Conservation (phyloP, 2,888 invertebrate species). For the Cantharis nigra region DNA sequence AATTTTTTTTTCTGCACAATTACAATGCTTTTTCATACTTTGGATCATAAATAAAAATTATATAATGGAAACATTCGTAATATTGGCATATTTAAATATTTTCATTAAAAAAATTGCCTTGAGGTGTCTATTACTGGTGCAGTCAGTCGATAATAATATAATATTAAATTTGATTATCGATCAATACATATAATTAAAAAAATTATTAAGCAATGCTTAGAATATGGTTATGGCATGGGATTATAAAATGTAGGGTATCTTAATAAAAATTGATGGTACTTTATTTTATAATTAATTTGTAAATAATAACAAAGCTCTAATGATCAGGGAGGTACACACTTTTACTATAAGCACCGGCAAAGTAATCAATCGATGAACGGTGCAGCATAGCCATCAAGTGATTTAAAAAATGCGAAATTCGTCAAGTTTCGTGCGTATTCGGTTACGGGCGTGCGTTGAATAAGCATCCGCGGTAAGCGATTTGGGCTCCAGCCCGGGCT, state of each 20-base stretch:
- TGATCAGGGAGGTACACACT: neutral
- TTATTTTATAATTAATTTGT: neutral
- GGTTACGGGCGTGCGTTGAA: conserved; percentile 40
- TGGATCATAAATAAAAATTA: too few species aligned
- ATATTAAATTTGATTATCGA: too few species aligned
- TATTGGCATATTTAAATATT: too few species aligned
- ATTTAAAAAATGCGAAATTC: conserved; percentile 30
- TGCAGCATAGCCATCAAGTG: conserved; percentile 29
- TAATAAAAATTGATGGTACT: neutral
- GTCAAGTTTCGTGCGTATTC: conserved; percentile 36
- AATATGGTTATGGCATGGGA: neutral
- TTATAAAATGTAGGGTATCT: neutral
- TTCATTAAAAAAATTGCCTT: too few species aligned
- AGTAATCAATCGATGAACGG: conserved; percentile 27
- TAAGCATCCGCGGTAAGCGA: conserved; percentile 37
- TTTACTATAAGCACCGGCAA: neutral
- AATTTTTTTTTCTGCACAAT: too few species aligned
- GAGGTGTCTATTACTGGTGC: too few species aligned
- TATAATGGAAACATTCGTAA: too few species aligned
- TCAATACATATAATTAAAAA: neutral
- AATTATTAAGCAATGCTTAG: neutral
- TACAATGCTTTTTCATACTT: too few species aligned
- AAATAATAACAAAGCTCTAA: neutral
- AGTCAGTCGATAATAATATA: too few species aligned
- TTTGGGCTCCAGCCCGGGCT: conserved; percentile 39